phyloP scores from a whole-genome alignment of 2,888 invertebrate species.

The Drosophila pegasa region DNA sequence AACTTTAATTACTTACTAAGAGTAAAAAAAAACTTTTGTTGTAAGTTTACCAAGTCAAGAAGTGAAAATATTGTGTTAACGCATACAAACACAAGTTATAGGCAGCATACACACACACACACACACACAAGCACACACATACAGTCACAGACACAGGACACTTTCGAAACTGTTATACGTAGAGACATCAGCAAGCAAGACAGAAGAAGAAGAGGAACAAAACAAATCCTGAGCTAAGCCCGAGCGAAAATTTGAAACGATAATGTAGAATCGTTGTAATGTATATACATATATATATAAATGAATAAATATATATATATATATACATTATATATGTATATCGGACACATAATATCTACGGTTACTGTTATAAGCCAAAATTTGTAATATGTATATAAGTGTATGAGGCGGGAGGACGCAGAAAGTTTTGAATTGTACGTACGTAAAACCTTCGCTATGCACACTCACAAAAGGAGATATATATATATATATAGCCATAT shows the following conservation, averaged over 20 bases:
- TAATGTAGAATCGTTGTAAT: conserved; percentile 38
- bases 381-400: conserved; percentile 38
- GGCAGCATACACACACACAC: conserved; percentile 7
- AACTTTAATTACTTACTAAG: conserved; percentile 34
- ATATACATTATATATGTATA: conserved; percentile 23
- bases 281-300: conserved; percentile 23
- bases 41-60: conserved; percentile 18
- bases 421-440: conserved; percentile 13
- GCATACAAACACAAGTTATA: conserved; percentile 9
- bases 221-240: too few relatives aligned
- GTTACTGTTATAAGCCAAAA: conserved; percentile 39
- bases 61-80: conserved; percentile 20
- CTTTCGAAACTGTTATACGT: conserved; percentile 32
- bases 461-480: conserved; percentile 5
- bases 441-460: conserved; percentile 25
- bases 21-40: conserved; percentile 11
- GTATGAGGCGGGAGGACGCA: background rate
- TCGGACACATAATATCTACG: conserved; percentile 12
- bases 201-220: background rate
- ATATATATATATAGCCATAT: conserved; percentile 17
- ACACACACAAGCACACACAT: conserved; percentile 7
- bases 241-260: too few relatives aligned
- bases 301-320: conserved; percentile 37
- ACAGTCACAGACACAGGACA: background rate
- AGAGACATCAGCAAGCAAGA: background rate